These are phyloP conservation scores for Varanus komodoensis DNA, from an alignment of 2,113 vertebrate species.

Conservation along the genomic window DNA sequence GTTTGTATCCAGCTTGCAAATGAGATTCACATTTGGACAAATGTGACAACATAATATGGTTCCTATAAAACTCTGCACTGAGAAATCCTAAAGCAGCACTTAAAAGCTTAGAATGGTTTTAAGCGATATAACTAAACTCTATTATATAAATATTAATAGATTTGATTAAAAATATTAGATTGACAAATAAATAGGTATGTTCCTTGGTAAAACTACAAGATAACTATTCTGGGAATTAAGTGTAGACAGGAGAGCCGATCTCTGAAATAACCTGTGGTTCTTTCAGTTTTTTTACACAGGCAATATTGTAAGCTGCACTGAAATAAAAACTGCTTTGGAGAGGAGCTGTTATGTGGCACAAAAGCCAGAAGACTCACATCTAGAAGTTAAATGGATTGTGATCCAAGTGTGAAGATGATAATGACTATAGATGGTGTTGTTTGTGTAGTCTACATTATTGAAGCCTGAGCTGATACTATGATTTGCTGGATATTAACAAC, in stretches of 20 bases:
- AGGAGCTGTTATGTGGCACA: not conserved
- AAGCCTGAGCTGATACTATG: not conserved
- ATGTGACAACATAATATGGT: not conserved
- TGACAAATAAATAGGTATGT: not conserved
- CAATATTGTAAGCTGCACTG: not conserved
- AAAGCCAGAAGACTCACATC: not conserved
- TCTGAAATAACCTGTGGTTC: not conserved
- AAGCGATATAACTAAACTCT: not conserved
- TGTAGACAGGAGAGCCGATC: not conserved
- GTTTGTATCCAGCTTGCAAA: not conserved
- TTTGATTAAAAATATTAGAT: not conserved
- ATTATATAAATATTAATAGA: not conserved
- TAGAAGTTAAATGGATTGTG: not conserved
- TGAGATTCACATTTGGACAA: conserved; percentile 15
- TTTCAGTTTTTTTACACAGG: not conserved
- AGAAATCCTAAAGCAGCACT: not conserved
- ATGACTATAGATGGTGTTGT: not conserved
- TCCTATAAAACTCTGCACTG: not conserved
- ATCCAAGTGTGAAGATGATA: not conserved
- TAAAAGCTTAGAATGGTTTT: not conserved
- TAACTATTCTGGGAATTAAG: not conserved
- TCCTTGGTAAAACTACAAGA: not conserved
- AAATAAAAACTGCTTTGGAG: not conserved
- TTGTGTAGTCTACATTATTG: not conserved
- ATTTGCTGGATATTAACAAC: not conserved